A percentile compares a stretch with the other conserved stretches of the same genome.
Evolutionary conservation across 2,113 vertebrate species (phyloP).

Genomic region (Ptilonorhynchus violaceus): DNA sequence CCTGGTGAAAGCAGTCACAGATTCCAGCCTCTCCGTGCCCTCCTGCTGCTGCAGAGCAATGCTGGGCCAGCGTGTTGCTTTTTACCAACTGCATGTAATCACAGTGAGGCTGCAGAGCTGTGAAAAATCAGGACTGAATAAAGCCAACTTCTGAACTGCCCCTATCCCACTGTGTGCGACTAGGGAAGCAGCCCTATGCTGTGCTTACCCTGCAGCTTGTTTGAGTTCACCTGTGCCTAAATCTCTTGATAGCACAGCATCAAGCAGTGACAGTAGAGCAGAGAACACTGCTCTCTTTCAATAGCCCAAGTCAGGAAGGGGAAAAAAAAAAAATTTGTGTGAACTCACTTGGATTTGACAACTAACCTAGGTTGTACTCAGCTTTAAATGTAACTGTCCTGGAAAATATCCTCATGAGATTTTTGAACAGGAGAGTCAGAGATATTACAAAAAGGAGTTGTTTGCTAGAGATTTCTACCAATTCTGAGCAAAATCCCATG

Average conservation of each 20-base stretch:
- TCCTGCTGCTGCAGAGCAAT: not conserved
- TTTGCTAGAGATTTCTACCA: not conserved
- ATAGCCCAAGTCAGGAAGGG: not conserved
- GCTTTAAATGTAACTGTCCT: not conserved
- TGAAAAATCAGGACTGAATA: not conserved
- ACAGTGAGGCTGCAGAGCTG: not conserved
- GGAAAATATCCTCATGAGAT: not conserved
- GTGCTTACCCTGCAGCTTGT: not conserved
- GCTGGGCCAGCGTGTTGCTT: not conserved
- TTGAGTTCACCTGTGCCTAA: not conserved
- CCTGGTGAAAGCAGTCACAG: not conserved
- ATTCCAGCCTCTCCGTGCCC: not conserved
- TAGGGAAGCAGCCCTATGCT: not conserved
- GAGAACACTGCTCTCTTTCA: not conserved
- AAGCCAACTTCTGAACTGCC: not conserved
- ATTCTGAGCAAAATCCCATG: not conserved
- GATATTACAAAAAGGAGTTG: not conserved
- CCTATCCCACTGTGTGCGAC: fast-evolving
- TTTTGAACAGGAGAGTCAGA: not conserved
- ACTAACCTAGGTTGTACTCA: not conserved
- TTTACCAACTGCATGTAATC: not conserved
- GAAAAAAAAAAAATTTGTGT: not conserved
- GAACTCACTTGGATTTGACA: not conserved
- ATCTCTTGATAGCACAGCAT: not conserved
- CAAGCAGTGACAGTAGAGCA: not conserved